A percentile compares a stretch with the other conserved stretches of the same genome.
Conservation (phyloP, 2,888 invertebrate species). For the Melipona bicolor region DNA sequence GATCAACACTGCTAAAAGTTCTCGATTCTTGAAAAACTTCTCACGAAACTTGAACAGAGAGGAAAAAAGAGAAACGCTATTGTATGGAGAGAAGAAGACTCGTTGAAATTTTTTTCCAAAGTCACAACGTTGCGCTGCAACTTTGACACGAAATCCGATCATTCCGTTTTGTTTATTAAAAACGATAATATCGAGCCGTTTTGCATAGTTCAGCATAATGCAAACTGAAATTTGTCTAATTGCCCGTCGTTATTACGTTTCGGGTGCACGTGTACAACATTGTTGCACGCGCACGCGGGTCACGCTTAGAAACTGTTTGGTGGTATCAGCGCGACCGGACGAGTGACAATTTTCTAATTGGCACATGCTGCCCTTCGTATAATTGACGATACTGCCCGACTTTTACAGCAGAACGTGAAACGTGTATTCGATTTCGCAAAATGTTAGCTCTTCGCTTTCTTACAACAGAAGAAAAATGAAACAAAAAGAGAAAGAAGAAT, state of each 20-base stretch:
- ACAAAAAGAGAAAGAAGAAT: no score
- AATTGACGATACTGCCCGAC: conserved; percentile 42
- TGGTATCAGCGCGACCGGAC: conserved; percentile 38
- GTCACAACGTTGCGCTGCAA: not conserved
- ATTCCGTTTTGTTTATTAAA: not conserved
- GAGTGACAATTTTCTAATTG: conserved; percentile 66
- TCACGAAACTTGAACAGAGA: no score
- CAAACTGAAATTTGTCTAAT: conserved; percentile 3
- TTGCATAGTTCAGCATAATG: not conserved
- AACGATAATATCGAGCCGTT: not conserved
- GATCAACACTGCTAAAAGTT: not conserved
- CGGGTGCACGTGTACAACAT: not conserved
- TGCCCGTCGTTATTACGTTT: not conserved
- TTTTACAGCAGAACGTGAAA: not conserved
- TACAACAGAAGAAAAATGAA: no score
- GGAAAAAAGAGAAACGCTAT: not conserved
- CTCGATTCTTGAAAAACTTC: no score
- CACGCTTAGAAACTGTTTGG: not conserved
- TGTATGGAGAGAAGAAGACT: not conserved
- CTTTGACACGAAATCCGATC: not conserved
- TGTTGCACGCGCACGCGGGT: not conserved
- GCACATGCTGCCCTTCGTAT: conserved; percentile 29
- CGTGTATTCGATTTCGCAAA: not conserved
- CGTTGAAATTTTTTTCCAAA: not conserved
- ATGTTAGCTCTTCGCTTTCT: no score